These are phyloP conservation scores for Nemotelus pantherinus DNA, from an alignment of 2,888 invertebrate species.

Conservation along the genomic window DNA sequence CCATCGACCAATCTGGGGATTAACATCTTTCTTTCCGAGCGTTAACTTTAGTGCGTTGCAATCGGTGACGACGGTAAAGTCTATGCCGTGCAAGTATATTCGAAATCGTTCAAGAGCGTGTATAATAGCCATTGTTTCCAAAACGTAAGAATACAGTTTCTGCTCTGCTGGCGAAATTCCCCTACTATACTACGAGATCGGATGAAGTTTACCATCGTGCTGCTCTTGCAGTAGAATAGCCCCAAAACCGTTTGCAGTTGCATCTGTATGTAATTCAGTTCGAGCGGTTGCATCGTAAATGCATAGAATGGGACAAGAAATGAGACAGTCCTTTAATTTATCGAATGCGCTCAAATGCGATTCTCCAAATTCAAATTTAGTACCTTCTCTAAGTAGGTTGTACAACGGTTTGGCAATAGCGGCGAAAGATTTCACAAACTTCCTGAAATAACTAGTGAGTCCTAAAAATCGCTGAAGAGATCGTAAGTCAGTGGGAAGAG, in stretches of 20 bases:
- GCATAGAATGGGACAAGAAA: constrained; percentile 26
- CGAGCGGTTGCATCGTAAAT: constrained; percentile 54
- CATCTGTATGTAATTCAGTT: constrained; percentile 57
- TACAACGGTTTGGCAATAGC: constrained; percentile 54
- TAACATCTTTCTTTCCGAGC: constrained; percentile 54
- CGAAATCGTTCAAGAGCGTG: constrained; percentile 54
- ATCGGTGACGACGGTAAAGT: constrained; percentile 55
- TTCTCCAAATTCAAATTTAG: constrained; percentile 46
- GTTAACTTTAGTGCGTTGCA: constrained; percentile 54
- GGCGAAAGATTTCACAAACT: no score
- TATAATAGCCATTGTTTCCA: constrained; percentile 55
- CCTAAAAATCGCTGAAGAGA: no score
- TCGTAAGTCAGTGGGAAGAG: no score
- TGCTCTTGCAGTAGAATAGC: constrained; percentile 54
- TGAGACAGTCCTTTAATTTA: background rate
- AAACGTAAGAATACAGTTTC: constrained; percentile 55
- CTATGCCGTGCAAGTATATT: constrained; percentile 53
- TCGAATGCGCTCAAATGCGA: constrained; percentile 46
- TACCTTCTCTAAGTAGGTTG: constrained; percentile 48
- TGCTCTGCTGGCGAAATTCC: constrained; percentile 54
- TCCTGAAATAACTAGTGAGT: no score
- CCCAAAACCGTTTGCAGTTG: constrained; percentile 54
- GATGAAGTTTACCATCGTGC: constrained; percentile 52
- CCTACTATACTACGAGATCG: no score
- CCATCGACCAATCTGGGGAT: constrained; percentile 55